Evolutionary conservation across 2,888 invertebrate genomes (phyloP).

Genomic region (Temnothorax unifasciatus): DNA sequence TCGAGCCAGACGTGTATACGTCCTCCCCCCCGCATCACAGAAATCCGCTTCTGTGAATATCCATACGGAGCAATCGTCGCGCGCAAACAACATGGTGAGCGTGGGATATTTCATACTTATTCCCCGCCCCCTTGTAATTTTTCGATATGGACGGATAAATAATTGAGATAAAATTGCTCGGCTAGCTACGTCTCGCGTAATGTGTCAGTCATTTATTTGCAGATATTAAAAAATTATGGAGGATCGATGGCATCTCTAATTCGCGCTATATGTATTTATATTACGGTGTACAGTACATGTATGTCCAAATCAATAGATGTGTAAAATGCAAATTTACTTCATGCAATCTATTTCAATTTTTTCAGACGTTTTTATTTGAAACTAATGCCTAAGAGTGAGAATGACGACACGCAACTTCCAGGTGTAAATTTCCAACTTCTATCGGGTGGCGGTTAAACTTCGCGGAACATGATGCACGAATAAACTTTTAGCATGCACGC

Average conservation of each 20-base stretch:
- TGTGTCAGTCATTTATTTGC: constrained; percentile 13
- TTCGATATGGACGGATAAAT: constrained; percentile 9
- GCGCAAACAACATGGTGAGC: constrained; percentile 46
- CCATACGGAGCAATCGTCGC: constrained; percentile 25
- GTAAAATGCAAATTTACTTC: not conserved
- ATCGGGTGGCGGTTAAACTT: constrained; percentile 31
- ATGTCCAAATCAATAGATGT: not conserved
- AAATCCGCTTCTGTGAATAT: constrained; percentile 43
- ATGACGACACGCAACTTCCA: constrained; percentile 28
- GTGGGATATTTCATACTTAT: constrained; percentile 22
- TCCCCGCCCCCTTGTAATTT: not conserved
- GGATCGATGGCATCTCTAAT: not conserved
- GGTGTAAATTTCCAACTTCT: constrained; percentile 39
- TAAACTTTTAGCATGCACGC: constrained; percentile 43
- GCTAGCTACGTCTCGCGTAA: not conserved
- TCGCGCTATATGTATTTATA: not conserved
- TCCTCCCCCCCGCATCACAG: constrained; percentile 14
- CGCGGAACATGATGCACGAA: constrained; percentile 7
- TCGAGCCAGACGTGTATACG: constrained; percentile 43
- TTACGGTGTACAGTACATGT: not conserved
- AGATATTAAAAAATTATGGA: constrained; percentile 10
- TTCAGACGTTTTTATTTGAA: constrained; percentile 2
- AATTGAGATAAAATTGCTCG: constrained; percentile 5
- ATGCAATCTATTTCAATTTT: not conserved
- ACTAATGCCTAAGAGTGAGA: constrained; percentile 14